Evolutionary conservation across 1,140 invertebrate genomes (phyloP), one percentile per base, ranked within the genome.

Genomic region (Drosophila varians): DNA sequence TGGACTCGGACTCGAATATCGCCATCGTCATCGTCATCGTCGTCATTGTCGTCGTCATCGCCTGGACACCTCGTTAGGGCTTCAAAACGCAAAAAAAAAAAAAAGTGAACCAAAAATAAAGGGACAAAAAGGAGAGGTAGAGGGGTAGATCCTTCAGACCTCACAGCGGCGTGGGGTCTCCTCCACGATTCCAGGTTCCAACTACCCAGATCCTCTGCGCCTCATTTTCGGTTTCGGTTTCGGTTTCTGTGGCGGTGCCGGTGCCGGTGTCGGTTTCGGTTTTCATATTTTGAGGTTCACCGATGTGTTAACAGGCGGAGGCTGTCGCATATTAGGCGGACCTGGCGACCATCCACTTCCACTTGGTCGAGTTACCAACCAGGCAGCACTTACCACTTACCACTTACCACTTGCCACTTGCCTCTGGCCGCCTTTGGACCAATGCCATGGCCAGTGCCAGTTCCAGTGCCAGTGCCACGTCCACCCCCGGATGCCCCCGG

Each of bases 221-320:
- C 34, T 40, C 26, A 23, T 14, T 1, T 45, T 21, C 26, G 9
- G 6, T 6, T 60, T 48, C 16, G 28, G 40, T 16, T 12, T 12
- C 23, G 9, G 25, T 11, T 53, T 49, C 48, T 61, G 62, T 66
- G 52, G 65, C 62, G 60, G 61, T 66, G 42, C 40, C 71, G 46
- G 43, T 58, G 54, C 69, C 77, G 74, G 68, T 74, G 73, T 87
- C 62, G 80, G 73, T 80, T 86, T 86, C 80, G 80, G 73, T 74
- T 86, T 86, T 86, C 82, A 87, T 86, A 86, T 86, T 86, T 86
- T 82, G 73, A 77, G 77, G 82, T 74, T 87, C 74, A 82, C 74
- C 82, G 83, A 87, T 82, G 83, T 86, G 82, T 86, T 86, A 86
- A 86, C 82, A 87, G 82, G 77, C 82, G 77, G 82, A 69, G 77